Percentiles rank a stretch among this genome's conserved stretches.
These are phyloP conservation scores for Aix galericulata DNA, from an alignment of 2,113 vertebrate genomes.

Conservation along the genomic window DNA sequence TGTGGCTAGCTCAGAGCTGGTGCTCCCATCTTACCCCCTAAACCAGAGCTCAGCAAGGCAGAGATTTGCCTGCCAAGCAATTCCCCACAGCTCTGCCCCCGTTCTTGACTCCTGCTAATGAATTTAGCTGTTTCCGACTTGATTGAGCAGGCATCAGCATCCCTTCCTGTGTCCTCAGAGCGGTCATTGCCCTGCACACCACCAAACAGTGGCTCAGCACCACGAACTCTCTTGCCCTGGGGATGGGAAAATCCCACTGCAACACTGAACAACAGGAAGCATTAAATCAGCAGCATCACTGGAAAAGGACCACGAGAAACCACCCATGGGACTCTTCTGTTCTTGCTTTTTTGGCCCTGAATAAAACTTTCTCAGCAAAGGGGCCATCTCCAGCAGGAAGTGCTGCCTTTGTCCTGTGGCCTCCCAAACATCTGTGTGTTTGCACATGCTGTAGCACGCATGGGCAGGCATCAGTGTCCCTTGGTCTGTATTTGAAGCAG, in stretches of 20 bases:
- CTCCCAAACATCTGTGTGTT: constrained; percentile 17
- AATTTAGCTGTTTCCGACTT: background rate
- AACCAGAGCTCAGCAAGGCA: background rate
- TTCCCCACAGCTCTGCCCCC: background rate
- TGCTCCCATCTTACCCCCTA: background rate
- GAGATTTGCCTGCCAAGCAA: background rate
- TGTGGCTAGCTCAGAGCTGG: background rate
- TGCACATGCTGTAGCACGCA: background rate
- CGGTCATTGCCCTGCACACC: background rate
- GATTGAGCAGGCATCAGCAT: background rate
- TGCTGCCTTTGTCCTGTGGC: background rate
- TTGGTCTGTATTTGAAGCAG: background rate
- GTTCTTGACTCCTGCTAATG: background rate
- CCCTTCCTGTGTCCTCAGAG: background rate
- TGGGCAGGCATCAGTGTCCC: background rate
- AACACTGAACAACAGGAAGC: constrained; percentile 43
- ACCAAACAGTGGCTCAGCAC: background rate
- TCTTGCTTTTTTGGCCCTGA: constrained; percentile 23
- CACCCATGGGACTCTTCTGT: background rate
- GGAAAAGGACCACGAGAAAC: constrained; percentile 33
- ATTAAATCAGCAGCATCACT: constrained; percentile 57
- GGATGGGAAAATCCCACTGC: background rate
- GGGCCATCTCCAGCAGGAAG: constrained; percentile 10
- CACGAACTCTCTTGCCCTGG: background rate
- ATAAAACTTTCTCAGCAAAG: constrained; percentile 25